Evolutionary conservation across 1,140 invertebrate species (phyloP).

Genomic region (Pogonomyrmex californicus): DNA sequence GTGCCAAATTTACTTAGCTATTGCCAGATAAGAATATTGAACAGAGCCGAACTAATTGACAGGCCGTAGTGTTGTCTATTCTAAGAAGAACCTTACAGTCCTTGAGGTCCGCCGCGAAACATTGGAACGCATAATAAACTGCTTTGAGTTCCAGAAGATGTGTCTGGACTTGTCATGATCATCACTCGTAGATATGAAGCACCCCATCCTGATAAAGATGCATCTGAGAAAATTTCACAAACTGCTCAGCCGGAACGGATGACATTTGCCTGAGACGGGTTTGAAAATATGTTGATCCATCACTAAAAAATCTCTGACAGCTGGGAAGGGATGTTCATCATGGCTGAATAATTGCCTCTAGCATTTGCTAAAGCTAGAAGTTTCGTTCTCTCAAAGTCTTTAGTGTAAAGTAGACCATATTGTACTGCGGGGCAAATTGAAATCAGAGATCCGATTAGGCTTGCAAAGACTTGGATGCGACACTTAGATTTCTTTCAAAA

Average conservation of each 20-base stretch:
- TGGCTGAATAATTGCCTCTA: neutral
- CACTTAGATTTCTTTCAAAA: neutral
- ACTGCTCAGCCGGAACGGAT: constrained; percentile 5
- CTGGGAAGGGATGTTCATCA: neutral
- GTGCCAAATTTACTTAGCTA: neutral
- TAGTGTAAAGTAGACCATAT: constrained; percentile 66
- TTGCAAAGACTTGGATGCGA: constrained; percentile 64
- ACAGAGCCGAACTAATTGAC: neutral
- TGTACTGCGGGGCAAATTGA: constrained; percentile 53
- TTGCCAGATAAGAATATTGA: neutral
- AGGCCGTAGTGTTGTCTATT: constrained; percentile 58
- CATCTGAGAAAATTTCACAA: constrained; percentile 44
- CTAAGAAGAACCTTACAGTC: constrained; percentile 75
- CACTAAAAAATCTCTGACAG: constrained; percentile 60
- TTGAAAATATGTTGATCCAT: constrained; percentile 54
- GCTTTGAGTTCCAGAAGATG: constrained; percentile 46
- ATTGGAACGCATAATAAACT: constrained; percentile 12
- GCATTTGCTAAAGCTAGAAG: neutral
- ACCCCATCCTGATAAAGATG: constrained; percentile 16
- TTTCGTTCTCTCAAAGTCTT: constrained; percentile 63
- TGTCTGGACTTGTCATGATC: neutral
- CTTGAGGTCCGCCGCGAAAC: constrained; percentile 5
- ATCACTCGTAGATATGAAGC: neutral
- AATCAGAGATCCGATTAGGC: neutral
- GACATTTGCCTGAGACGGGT: neutral